A percentile compares a stretch with the other conserved stretches of the same genome.
Evolutionary conservation across 2,888 invertebrate genomes (phyloP).

Genomic region (Meteorus cinctellus): DNA sequence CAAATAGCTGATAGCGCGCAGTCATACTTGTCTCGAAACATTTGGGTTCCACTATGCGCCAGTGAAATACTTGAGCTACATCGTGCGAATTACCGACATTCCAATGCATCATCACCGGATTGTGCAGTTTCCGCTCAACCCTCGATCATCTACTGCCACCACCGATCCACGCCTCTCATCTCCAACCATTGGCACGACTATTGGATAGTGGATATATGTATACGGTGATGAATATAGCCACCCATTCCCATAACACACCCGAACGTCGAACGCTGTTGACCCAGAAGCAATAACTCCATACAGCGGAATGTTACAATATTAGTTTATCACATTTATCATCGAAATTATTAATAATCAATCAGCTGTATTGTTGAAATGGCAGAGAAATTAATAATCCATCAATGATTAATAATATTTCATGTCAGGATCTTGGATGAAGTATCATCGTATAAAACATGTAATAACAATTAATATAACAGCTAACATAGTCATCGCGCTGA

Average conservation of each 20-base stretch:
- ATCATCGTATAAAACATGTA: neutral
- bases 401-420: neutral
- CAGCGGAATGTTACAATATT: conserved; percentile 18
- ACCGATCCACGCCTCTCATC: conserved; percentile 38
- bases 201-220: neutral
- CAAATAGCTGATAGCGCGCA: conserved; percentile 4
- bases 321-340: conserved; percentile 23
- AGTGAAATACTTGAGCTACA: conserved; percentile 59
- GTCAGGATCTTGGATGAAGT: neutral
- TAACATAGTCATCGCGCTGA: conserved; percentile 5
- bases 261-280: conserved; percentile 51
- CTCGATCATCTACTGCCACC: conserved; percentile 45
- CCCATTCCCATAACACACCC: conserved; percentile 41
- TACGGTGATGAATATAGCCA: neutral
- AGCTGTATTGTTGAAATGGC: conserved; percentile 20
- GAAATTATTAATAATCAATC: conserved; percentile 21
- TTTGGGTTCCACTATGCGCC: conserved; percentile 48
- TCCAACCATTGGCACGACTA: conserved; percentile 14
- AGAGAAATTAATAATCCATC: conserved; percentile 30
- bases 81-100: conserved; percentile 67
- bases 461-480: conserved; percentile 1
- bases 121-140: conserved; percentile 62
- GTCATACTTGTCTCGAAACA: conserved; percentile 38
- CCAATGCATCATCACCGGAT: conserved; percentile 68
- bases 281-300: conserved; percentile 46